These are phyloP conservation scores for Trinorchestia longiramus DNA, from an alignment of 1,140 invertebrate genomes.

Conservation along the genomic window DNA sequence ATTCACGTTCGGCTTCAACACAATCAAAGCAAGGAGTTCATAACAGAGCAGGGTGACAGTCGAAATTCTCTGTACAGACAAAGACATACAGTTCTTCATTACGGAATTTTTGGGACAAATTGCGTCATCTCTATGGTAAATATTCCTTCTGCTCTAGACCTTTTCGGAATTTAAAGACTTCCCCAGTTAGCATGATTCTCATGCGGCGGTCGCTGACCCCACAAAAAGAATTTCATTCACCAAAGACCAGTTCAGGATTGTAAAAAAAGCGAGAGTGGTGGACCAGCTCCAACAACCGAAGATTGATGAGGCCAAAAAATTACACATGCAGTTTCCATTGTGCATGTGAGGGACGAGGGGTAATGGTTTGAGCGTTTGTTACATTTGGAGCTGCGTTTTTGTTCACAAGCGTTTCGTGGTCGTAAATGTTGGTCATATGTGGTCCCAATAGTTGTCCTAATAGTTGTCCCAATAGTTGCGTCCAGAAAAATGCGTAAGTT, in stretches of 20 bases:
- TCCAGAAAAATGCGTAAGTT: neutral
- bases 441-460: neutral
- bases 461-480: neutral
- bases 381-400: neutral
- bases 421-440: neutral
- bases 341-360: neutral
- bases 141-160: neutral
- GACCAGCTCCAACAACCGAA: neutral
- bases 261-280: neutral
- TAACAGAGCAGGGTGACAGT: neutral
- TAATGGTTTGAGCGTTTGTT: neutral
- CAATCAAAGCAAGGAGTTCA: neutral
- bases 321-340: neutral
- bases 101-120: neutral
- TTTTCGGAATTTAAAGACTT: neutral
- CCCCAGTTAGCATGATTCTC: neutral
- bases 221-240: slow-evolving; percentile 2
- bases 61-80: neutral
- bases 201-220: neutral
- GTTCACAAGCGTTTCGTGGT: neutral
- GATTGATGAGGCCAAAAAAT: slow-evolving; percentile 1
- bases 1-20: too few relatives aligned
- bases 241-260: neutral
- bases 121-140: neutral
- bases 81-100: neutral